Percentiles rank a stretch among this genome's conserved stretches.
phyloP scores from a whole-genome alignment of 1,140 invertebrate genomes.

The Drosophila baimaii region DNA sequence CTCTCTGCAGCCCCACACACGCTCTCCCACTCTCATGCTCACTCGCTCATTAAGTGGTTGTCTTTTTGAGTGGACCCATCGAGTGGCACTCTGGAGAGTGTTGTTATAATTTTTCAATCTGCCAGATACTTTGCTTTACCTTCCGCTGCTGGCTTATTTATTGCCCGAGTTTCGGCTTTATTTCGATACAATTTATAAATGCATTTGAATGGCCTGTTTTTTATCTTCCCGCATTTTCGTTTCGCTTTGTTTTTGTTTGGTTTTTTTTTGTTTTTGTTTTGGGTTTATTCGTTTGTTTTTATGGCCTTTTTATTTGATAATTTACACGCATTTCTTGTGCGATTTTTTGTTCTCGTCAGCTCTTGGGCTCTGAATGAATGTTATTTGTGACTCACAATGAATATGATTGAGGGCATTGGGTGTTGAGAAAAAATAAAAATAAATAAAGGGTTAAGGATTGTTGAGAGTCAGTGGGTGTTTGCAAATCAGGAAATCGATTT shows the following conservation, averaged over 20 bases:
- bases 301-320: constrained; percentile 70
- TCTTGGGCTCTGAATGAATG: constrained; percentile 40
- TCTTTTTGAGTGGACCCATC: constrained; percentile 63
- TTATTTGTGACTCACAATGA: constrained; percentile 53
- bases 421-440: not conserved
- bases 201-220: constrained; percentile 62
- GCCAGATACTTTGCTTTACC: constrained; percentile 44
- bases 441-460: constrained; percentile 9
- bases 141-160: constrained; percentile 57
- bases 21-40: constrained; percentile 3
- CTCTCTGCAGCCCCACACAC: constrained; percentile 29
- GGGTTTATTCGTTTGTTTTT: constrained; percentile 47
- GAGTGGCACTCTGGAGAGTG: constrained; percentile 74
- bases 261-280: constrained; percentile 23
- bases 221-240: constrained; percentile 65
- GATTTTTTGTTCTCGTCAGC: constrained; percentile 34
- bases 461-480: not conserved
- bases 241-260: constrained; percentile 14
- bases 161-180: constrained; percentile 54
- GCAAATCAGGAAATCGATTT: not conserved
- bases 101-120: constrained; percentile 78
- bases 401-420: not conserved
- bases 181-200: constrained; percentile 70
- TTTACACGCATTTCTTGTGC: constrained; percentile 58
- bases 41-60: constrained; percentile 60